Evolutionary conservation across 2,113 vertebrate species (phyloP), one percentile per base, ranked within the genome.

Genomic region (Bubo bubo): DNA sequence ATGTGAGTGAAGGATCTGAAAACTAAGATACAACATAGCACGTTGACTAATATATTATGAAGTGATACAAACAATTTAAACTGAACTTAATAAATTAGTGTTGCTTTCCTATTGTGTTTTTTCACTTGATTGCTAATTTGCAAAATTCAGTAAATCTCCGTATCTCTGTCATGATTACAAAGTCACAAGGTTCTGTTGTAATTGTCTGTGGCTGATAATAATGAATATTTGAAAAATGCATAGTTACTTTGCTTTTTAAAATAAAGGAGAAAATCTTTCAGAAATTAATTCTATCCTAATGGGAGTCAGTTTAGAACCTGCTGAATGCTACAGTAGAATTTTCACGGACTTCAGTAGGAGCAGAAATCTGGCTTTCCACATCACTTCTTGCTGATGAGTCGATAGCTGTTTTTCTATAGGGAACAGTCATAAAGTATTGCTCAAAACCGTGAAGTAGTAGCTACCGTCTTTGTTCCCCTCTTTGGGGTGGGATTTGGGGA

Each of bases 381-480:
- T 49, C 8, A 77, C 2, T 71, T 90, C 43, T 81, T 96, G 43
- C 72, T 91, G 75, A 81, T 12, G 16, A 91, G 79, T 34, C 2
- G 4, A 66, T 56, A 79, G 56, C 47, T 92, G 8, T 49, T 93
- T 95, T 86, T 88, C 72, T 88, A 0, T 49, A 41, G 71, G 91
- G 86, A 95, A 19, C 50, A 82, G 35, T 71, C 75, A 59, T 91
- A 73, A 96, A 88, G 30, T 86, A 66, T 79, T 66, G 58, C 77
- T 92, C 9, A 13, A 94, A 93, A 81, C 50, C 8, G 10, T 60
- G 30, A 79, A 84, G 32, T 37, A 2, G 34, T 85, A 81, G 43
- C 68, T 94, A 34, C 76, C 55, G 35, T 56, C 90, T 93, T 92
- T 96, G 72, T 89, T 96, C 81, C 26, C 5, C 13, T 92, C 21